Evolutionary conservation across 2,888 invertebrate genomes (phyloP).

Genomic region (Epistrophe grossulariae): DNA sequence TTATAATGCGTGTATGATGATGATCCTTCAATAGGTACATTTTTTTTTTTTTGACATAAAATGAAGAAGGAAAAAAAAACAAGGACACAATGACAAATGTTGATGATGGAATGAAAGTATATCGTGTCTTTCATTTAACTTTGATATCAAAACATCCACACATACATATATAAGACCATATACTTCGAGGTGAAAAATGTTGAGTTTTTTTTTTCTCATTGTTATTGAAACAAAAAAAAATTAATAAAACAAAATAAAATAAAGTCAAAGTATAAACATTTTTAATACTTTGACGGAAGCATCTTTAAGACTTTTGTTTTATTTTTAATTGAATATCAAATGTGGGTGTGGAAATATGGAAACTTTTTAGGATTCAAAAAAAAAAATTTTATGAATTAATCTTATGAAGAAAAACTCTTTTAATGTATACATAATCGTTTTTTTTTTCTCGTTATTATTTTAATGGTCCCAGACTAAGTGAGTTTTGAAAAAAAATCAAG

Average conservation of each 20-base stretch:
- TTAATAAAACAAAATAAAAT: not conserved
- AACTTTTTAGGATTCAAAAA: not conserved
- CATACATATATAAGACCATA: not conserved
- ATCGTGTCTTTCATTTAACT: conserved; percentile 5
- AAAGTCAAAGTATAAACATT: not conserved
- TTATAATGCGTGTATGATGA: conserved; percentile 19
- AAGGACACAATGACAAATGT: conserved; percentile 26
- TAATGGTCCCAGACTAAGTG: too few species aligned
- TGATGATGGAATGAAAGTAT: conserved; percentile 29
- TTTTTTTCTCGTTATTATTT: too few species aligned
- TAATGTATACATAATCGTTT: not conserved
- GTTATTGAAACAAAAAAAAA: not conserved
- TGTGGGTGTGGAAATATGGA: not conserved
- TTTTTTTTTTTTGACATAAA: not conserved
- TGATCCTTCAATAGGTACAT: conserved; percentile 9
- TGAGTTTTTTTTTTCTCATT: not conserved
- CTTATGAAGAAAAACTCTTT: too few species aligned
- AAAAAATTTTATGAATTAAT: not conserved
- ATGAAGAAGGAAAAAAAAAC: not conserved
- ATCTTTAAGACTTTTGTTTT: not conserved
- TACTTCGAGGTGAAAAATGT: not conserved
- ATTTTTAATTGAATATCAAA: not conserved
- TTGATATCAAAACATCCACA: conserved; percentile 12
- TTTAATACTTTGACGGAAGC: conserved; percentile 4
- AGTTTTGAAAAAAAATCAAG: too few species aligned